Evolutionary conservation across 2,888 invertebrate genomes (phyloP).

Genomic region (Antitype chi): DNA sequence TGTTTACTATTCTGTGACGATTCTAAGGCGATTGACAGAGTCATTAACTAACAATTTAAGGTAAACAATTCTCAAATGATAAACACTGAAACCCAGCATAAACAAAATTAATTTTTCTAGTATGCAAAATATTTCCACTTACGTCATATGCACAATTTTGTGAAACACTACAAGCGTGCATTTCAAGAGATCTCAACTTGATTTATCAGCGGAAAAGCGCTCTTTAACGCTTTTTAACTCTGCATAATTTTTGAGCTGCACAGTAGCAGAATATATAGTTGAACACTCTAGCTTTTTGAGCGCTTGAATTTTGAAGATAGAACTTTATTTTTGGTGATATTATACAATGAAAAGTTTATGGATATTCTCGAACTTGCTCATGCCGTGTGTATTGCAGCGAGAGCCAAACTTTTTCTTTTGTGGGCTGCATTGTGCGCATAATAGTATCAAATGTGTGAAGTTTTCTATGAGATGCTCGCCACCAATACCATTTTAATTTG

Average conservation of each 20-base stretch:
- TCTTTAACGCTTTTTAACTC: conserved; percentile 49
- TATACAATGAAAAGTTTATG: conserved; percentile 17
- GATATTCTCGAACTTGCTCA: conserved; percentile 22
- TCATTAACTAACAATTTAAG: too few species aligned
- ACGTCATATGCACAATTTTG: conserved; percentile 58
- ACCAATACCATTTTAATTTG: neutral
- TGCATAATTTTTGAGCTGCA: conserved; percentile 55
- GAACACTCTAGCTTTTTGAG: conserved; percentile 34
- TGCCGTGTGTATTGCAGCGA: neutral
- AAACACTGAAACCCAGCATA: neutral
- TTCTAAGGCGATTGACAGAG: too few species aligned
- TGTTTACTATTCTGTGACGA: too few species aligned
- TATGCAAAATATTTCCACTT: conserved; percentile 60
- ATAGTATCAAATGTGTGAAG: conserved; percentile 21
- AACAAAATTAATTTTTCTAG: conserved; percentile 36
- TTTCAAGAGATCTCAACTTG: conserved; percentile 64
- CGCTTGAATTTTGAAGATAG: conserved; percentile 37
- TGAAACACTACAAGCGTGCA: conserved; percentile 53
- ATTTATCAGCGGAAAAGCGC: conserved; percentile 63
- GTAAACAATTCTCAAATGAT: neutral
- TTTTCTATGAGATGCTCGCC: neutral
- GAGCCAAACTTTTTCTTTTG: conserved; percentile 29
- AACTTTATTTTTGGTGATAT: conserved; percentile 43
- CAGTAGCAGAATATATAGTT: conserved; percentile 55
- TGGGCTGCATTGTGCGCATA: conserved; percentile 14